Percentiles rank a stretch among this genome's conserved stretches.
phyloP scores from a whole-genome alignment of 2,888 invertebrate genomes.

The Cataglyphis albicans region DNA sequence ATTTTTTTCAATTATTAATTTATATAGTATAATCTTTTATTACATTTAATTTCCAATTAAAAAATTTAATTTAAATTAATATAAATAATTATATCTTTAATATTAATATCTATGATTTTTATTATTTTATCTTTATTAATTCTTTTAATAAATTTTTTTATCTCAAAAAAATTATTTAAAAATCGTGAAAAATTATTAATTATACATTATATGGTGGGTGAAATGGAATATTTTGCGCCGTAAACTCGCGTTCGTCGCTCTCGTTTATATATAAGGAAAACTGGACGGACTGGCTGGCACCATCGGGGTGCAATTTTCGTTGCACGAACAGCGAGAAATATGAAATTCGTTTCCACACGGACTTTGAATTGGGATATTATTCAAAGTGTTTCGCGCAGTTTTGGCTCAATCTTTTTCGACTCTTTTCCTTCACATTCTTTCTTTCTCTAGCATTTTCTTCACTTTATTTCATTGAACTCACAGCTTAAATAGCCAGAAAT shows the following conservation, averaged over 20 bases:
- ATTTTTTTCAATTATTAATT: no score
- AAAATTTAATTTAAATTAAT: no score
- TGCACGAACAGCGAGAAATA: constrained; percentile 81
- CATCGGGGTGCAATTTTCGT: constrained; percentile 79
- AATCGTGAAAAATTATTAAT: no score
- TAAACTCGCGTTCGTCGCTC: constrained; percentile 11
- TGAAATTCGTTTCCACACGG: constrained; percentile 79
- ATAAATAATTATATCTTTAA: no score
- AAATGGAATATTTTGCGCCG: constrained; percentile 8
- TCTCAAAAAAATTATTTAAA: no score
- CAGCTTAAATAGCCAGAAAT: constrained; percentile 1
- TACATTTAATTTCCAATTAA: no score
- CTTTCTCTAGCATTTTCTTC: constrained; percentile 44
- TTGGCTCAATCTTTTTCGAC: constrained; percentile 62
- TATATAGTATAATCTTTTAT: no score
- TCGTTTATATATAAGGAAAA: constrained; percentile 59
- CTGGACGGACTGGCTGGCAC: constrained; percentile 83
- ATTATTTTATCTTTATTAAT: no score
- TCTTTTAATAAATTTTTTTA: no score
- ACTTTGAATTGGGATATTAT: constrained; percentile 85
- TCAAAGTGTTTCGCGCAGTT: constrained; percentile 84
- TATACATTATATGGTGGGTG: neutral
- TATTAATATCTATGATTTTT: no score
- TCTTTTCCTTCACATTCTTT: constrained; percentile 37
- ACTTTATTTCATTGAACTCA: constrained; percentile 38